Conservation (phyloP, 2,113 vertebrate species). For the Pycnonotus jocosus region DNA sequence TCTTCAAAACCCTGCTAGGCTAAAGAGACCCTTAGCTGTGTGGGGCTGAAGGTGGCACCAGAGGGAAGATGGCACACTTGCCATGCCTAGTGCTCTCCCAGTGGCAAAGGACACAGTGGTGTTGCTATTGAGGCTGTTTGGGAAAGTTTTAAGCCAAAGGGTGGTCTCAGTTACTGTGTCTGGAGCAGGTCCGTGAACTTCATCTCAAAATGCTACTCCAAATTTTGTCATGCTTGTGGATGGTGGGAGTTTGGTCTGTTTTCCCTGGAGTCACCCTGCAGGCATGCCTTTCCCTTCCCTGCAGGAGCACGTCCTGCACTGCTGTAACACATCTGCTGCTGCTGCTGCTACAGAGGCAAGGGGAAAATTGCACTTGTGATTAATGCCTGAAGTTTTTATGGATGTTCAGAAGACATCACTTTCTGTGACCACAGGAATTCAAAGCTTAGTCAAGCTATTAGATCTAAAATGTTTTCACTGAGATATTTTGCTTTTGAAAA, state of each 20-base stretch:
- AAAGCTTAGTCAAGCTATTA: neutral
- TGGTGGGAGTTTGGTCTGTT: neutral
- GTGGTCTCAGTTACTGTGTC: neutral
- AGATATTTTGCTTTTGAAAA: neutral
- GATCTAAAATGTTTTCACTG: neutral
- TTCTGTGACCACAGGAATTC: neutral
- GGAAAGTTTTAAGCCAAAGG: neutral
- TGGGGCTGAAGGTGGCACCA: fast-evolving
- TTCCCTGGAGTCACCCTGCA: neutral
- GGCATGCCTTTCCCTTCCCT: neutral
- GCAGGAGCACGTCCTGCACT: fast-evolving
- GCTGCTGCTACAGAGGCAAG: neutral
- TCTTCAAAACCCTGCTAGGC: neutral
- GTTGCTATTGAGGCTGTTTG: neutral
- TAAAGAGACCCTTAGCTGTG: neutral
- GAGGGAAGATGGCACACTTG: neutral
- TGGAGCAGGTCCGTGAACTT: neutral
- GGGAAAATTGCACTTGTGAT: neutral
- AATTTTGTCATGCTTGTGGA: neutral
- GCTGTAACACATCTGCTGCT: neutral
- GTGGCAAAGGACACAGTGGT: neutral
- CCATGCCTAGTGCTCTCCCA: neutral
- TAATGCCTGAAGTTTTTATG: neutral
- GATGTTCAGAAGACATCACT: neutral
- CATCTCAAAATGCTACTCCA: neutral